Evolutionary conservation across 2,888 invertebrate species (phyloP).

Genomic region (Heteromurus nitidus): DNA sequence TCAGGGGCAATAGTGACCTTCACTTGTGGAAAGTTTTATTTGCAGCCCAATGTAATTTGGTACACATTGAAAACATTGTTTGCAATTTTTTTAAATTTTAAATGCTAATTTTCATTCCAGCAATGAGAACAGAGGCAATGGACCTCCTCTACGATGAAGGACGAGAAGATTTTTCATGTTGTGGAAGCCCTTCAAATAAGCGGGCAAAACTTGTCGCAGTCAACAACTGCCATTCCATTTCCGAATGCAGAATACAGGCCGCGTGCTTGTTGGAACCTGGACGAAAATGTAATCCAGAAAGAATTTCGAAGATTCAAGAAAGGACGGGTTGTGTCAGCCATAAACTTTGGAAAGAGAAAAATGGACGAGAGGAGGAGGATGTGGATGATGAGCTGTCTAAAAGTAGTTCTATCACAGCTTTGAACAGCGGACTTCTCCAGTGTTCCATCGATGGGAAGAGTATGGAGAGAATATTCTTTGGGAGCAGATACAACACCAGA

Average conservation of each 20-base stretch:
- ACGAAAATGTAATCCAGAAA: slow-evolving; percentile 31
- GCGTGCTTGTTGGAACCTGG: slow-evolving; percentile 31
- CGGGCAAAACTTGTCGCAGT: slow-evolving; percentile 27
- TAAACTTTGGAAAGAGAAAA: slow-evolving; percentile 24
- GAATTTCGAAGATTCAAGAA: slow-evolving; percentile 20
- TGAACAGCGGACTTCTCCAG: slow-evolving; percentile 42
- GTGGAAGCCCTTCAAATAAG: slow-evolving; percentile 56
- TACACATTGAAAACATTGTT: no score
- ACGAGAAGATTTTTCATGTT: slow-evolving; percentile 60
- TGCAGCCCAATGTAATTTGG: slow-evolving; percentile 38
- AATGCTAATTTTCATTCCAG: neutral
- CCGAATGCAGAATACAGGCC: slow-evolving; percentile 34
- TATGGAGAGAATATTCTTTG: slow-evolving; percentile 22
- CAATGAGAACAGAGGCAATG: slow-evolving; percentile 22
- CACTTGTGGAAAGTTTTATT: slow-evolving; percentile 64
- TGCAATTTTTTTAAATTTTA: neutral
- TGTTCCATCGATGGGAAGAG: slow-evolving; percentile 44
- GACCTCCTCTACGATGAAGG: slow-evolving; percentile 49
- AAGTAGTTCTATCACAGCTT: neutral
- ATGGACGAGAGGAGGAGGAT: no score
- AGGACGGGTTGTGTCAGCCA: slow-evolving; percentile 45
- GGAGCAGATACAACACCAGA: neutral
- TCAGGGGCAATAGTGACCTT: slow-evolving; percentile 41
- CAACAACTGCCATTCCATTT: slow-evolving; percentile 22
- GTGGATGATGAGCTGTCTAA: no score